phyloP scores from a whole-genome alignment of 2,888 invertebrate species.

The Emmelina monodactyla region DNA sequence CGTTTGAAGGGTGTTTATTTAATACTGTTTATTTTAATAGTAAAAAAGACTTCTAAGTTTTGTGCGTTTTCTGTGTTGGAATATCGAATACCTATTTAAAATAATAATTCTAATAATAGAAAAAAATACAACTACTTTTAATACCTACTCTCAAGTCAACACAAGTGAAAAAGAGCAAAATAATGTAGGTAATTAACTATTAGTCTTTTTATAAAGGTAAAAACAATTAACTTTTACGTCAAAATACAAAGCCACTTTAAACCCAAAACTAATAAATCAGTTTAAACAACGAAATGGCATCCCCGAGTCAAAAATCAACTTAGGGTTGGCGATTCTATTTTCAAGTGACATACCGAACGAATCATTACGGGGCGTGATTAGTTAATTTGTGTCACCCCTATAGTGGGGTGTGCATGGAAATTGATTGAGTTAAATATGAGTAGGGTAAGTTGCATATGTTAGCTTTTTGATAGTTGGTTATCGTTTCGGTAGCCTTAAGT shows the following conservation, averaged over 20 bases:
- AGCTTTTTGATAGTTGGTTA: no score
- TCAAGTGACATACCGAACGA: slow-evolving; percentile 25
- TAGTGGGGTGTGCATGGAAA: slow-evolving; percentile 37
- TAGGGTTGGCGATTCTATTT: slow-evolving; percentile 28
- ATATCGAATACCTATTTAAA: no score
- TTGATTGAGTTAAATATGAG: slow-evolving; percentile 59
- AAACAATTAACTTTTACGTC: slow-evolving; percentile 21
- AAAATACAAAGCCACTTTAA: slow-evolving; percentile 36
- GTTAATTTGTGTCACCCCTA: slow-evolving; percentile 29
- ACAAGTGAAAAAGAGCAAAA: no score
- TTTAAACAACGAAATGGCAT: slow-evolving; percentile 27
- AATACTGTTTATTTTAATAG: no score
- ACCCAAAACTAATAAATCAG: slow-evolving; percentile 35
- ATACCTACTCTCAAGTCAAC: no score
- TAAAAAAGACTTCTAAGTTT: no score
- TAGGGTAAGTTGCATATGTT: slow-evolving; percentile 60
- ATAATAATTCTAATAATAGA: no score
- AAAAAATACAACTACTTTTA: no score
- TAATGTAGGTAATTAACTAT: no score
- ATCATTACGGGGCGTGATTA: slow-evolving; percentile 49
- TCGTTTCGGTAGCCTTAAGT: no score
- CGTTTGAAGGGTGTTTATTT: neutral
- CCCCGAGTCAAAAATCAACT: slow-evolving; percentile 39
- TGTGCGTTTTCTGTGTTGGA: no score
- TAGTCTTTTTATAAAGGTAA: no score